Percentiles rank a stretch among this genome's conserved stretches.
Conservation (phyloP, 2,888 invertebrate species). For the Troglohyphantes excavatus region DNA sequence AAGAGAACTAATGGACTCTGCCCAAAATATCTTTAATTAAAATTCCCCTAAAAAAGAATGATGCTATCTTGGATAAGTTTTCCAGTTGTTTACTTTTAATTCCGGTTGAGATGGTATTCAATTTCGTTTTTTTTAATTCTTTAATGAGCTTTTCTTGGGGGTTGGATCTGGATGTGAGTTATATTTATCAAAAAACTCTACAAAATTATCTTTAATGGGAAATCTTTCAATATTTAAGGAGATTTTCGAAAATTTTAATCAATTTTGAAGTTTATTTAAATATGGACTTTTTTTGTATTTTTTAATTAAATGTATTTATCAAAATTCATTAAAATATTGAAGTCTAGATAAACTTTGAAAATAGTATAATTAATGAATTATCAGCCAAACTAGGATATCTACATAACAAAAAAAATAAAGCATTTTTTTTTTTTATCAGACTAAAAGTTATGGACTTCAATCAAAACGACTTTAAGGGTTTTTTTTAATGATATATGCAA, state of each 20-base stretch:
- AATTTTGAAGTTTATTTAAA: neutral
- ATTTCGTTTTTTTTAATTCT: slow-evolving; percentile 32
- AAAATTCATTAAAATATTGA: too few species aligned
- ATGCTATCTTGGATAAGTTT: slow-evolving; percentile 63
- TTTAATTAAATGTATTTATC: too few species aligned
- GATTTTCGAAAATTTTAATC: neutral
- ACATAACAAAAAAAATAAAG: too few species aligned
- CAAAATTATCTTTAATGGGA: neutral
- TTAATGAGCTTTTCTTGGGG: neutral
- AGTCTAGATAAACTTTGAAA: too few species aligned
- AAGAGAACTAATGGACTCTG: slow-evolving; percentile 51
- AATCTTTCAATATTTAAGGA: slow-evolving; percentile 18
- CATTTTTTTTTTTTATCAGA: too few species aligned
- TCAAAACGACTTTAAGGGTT: too few species aligned
- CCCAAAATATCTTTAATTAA: slow-evolving; percentile 64
- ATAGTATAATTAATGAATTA: too few species aligned
- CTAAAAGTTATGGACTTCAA: too few species aligned
- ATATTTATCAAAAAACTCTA: neutral
- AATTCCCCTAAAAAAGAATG: slow-evolving; percentile 48
- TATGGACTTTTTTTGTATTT: neutral
- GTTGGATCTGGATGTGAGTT: neutral
- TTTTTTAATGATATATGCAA: too few species aligned
- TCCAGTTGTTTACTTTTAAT: slow-evolving; percentile 52
- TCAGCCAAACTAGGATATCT: too few species aligned
- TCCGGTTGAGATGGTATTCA: slow-evolving; percentile 34